These are phyloP conservation scores for Caenorhabditis angaria DNA, from an alignment of 2,888 invertebrate species.

Conservation along the genomic window DNA sequence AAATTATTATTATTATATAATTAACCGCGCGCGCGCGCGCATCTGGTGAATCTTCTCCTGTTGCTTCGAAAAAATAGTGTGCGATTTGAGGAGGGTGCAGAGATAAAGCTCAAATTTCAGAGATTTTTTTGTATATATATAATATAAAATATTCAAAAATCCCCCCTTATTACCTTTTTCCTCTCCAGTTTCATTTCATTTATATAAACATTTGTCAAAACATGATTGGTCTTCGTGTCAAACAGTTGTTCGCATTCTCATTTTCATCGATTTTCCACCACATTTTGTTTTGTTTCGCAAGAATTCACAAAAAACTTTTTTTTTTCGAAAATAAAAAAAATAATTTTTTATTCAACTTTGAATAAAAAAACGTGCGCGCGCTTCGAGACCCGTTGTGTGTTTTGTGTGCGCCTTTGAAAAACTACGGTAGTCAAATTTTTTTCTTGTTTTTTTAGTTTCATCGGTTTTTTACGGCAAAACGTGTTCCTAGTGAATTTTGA, in stretches of 20 bases:
- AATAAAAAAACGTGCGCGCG: not conserved
- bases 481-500: no score
- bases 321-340: not conserved
- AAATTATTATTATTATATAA: not conserved
- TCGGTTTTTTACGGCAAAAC: not conserved
- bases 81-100: constrained; percentile 23
- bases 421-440: not conserved
- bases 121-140: constrained; percentile 25
- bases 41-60: constrained; percentile 13
- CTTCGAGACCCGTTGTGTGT: not conserved
- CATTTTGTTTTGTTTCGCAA: not conserved
- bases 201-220: constrained; percentile 7
- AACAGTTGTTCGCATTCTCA: not conserved
- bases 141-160: no score
- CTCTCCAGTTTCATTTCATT: not conserved
- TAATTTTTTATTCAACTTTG: no score
- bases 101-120: constrained; percentile 16
- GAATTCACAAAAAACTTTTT: not conserved
- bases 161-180: constrained; percentile 11
- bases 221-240: constrained; percentile 4
- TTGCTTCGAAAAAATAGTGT: constrained; percentile 18
- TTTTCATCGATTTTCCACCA: not conserved
- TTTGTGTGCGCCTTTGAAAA: not conserved
- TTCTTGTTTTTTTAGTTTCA: not conserved
- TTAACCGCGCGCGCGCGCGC: no score